phyloP scores from a whole-genome alignment of 2,888 invertebrate genomes.

The Noctua pronuba region DNA sequence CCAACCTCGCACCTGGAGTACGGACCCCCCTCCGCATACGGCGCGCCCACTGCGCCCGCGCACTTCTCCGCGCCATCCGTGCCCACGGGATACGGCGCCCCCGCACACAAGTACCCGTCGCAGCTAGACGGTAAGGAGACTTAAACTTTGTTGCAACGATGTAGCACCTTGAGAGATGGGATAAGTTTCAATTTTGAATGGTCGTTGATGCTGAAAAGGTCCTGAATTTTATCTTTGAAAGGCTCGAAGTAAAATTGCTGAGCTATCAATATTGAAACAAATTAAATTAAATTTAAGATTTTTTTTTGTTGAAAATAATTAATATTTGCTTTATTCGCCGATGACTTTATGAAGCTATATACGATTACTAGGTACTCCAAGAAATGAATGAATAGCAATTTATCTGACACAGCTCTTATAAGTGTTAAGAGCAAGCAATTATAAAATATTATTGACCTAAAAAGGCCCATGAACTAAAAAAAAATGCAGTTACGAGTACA shows the following conservation, averaged over 20 bases:
- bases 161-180: neutral
- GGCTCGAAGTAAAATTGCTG: neutral
- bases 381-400: neutral
- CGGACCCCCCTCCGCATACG: slow-evolving; percentile 82
- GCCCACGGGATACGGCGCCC: slow-evolving; percentile 84
- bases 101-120: slow-evolving; percentile 85
- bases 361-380: neutral
- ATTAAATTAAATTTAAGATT: too few species aligned
- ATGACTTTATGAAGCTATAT: slow-evolving; percentile 20
- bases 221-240: neutral
- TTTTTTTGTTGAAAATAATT: neutral
- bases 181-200: neutral
- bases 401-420: neutral
- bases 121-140: slow-evolving; percentile 84
- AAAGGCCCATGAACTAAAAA: neutral
- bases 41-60: slow-evolving; percentile 85
- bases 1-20: slow-evolving; percentile 82
- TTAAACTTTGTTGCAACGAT: neutral
- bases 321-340: slow-evolving; percentile 19
- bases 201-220: slow-evolving; percentile 29
- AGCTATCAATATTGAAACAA: neutral
- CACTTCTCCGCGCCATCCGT: slow-evolving; percentile 81
- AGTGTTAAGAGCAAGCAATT: neutral
- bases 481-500: neutral
- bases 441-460: neutral